Percentiles rank a stretch among this genome's conserved stretches.
Conservation (phyloP, 2,888 invertebrate species). For the Aricia artaxerxes region DNA sequence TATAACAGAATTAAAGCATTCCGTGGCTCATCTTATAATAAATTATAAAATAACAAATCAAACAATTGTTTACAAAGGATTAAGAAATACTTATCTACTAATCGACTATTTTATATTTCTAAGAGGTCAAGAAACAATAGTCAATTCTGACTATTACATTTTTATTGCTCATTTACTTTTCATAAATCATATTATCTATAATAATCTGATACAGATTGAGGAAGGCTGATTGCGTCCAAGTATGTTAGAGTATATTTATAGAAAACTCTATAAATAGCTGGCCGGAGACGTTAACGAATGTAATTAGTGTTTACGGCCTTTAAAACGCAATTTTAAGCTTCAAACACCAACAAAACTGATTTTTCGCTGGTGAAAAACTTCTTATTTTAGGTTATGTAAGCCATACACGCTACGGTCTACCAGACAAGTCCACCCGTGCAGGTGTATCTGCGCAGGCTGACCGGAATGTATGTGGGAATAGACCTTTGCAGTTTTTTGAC, state of each 20-base stretch:
- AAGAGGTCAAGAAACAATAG: background rate
- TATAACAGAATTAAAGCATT: too few relatives aligned
- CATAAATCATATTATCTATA: background rate
- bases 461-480: too few relatives aligned
- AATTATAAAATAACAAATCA: background rate
- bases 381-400: too few relatives aligned
- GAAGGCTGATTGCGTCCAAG: background rate
- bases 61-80: background rate
- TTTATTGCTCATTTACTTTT: background rate
- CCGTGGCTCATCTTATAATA: too few relatives aligned
- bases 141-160: background rate
- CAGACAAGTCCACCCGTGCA: too few relatives aligned
- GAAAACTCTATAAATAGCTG: background rate
- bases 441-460: too few relatives aligned
- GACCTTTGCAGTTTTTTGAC: too few relatives aligned
- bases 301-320: conserved; percentile 6
- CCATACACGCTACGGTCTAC: too few relatives aligned
- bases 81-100: background rate
- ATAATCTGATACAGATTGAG: background rate
- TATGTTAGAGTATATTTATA: background rate
- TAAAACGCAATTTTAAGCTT: conserved; percentile 13
- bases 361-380: background rate
- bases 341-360: background rate
- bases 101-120: background rate
- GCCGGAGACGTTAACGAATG: background rate